Evolutionary conservation across 2,113 vertebrate genomes (phyloP).

Genomic region (Sturnus vulgaris): DNA sequence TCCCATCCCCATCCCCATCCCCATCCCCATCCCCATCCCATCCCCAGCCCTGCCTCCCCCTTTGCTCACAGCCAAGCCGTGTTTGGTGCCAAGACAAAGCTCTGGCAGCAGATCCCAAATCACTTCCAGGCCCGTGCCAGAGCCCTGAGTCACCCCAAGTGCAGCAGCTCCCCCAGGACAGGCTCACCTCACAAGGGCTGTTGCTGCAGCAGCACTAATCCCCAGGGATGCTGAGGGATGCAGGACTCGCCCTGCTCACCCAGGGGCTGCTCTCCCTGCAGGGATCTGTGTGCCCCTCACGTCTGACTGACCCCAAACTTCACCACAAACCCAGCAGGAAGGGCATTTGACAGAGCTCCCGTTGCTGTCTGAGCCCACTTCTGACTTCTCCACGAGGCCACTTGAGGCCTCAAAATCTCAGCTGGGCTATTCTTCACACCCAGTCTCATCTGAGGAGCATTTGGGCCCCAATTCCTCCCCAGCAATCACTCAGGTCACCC

Average conservation of each 20-base stretch:
- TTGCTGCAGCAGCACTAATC: conserved; percentile 43
- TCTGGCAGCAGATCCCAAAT: conserved; percentile 10
- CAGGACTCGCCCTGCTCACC: background rate
- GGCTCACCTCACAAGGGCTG: background rate
- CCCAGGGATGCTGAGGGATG: background rate
- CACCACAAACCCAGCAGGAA: accelerated
- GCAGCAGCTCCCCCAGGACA: background rate
- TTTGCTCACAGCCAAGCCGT: background rate
- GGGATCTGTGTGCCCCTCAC: background rate
- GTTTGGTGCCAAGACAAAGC: background rate
- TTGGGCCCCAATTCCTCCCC: background rate
- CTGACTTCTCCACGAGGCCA: background rate
- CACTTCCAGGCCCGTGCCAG: background rate
- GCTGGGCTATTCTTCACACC: background rate
- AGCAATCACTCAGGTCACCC: background rate
- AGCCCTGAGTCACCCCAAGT: conserved; percentile 41
- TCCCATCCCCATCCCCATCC: too few species aligned
- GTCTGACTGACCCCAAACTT: accelerated
- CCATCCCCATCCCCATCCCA: background rate
- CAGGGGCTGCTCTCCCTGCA: background rate
- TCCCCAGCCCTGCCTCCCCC: background rate
- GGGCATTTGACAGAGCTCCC: background rate
- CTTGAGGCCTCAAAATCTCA: background rate
- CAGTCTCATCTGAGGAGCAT: background rate
- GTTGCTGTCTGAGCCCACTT: accelerated